Base-by-base conservation (phyloP, 2,888 invertebrate genomes). In the Ophion costatus region DNA sequence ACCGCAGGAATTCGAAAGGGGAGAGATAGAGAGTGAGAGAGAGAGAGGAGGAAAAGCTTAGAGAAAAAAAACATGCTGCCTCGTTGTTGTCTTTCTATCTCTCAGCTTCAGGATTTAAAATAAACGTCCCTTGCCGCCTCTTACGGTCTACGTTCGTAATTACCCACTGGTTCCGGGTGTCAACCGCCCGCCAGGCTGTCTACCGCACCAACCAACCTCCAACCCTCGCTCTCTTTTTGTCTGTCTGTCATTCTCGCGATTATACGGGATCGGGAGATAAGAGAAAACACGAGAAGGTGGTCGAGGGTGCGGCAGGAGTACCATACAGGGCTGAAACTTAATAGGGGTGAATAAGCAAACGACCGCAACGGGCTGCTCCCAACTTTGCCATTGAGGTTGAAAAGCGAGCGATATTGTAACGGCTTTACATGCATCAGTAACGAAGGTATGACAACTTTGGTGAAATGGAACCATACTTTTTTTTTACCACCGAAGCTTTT, bases 91-190 rank as follows among this genome's bases (percentile, higher is more conserved):
- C 38, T 70, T 77, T 63, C 73, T 14, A n/a, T 76, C 61, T 57
- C 24, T 42, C 57, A 38, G n/a, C 3, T 14, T 64, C 0, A 14
- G 71, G 73, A 80, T 71, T 64, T 29, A 22, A 80, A 80, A 71
- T 64, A 63, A 64, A 66, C 56, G n/a, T 66, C 70, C 29, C 45
- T 71, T 61, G 61, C 38, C 59, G 33, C 38, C 63, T 22, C 33
- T 56, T 33, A 22, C 51, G 45, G 45, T 42, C 73, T 73, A 57
- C 56, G 42, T 42, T 70, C 79, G 79, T 84, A 84, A 82, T 84
- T 82, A 84, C 75, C 56, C 79, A 56, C 59, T 79, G 74, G 70
- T 84, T 79, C 75, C 70, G 77, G 71, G 74, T 78, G 81, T 81
- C 78, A 75, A 80, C 51, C 66, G 45, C 42, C 66, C 80, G 33